Evolutionary conservation across 2,888 invertebrate species (phyloP).

Genomic region (Myopa testacea): DNA sequence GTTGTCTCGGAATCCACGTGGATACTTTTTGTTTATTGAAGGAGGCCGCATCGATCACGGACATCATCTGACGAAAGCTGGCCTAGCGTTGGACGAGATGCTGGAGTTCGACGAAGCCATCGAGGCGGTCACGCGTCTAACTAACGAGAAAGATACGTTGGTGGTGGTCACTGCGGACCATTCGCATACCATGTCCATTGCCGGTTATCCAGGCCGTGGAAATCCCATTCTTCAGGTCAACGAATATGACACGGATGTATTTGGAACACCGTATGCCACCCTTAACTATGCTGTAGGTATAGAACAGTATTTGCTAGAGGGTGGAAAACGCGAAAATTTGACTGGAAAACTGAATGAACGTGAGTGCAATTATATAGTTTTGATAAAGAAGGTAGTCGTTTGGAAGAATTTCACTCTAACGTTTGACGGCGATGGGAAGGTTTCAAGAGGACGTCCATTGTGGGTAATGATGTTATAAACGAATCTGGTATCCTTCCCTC

Average conservation of each 20-base stretch:
- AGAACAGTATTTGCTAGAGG: slow-evolving; percentile 53
- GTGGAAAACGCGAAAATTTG: slow-evolving; percentile 56
- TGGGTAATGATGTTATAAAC: too few species aligned
- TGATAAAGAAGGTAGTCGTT: background rate
- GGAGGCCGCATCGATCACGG: slow-evolving; percentile 81
- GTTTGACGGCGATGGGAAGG: too few species aligned
- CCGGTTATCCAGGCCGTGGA: slow-evolving; percentile 77
- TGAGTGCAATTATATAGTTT: slow-evolving; percentile 27
- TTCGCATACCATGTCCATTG: slow-evolving; percentile 79
- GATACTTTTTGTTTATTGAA: slow-evolving; percentile 73
- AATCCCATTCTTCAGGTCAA: slow-evolving; percentile 70
- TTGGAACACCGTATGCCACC: slow-evolving; percentile 72
- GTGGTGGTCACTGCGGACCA: slow-evolving; percentile 85
- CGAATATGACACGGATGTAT: slow-evolving; percentile 50
- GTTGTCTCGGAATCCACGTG: slow-evolving; percentile 71
- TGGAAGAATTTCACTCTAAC: background rate
- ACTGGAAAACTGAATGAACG: slow-evolving; percentile 43
- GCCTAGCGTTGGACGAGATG: slow-evolving; percentile 80
- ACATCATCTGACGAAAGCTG: slow-evolving; percentile 77
- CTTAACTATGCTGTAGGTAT: slow-evolving; percentile 83
- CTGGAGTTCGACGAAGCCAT: slow-evolving; percentile 81
- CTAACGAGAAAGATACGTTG: slow-evolving; percentile 78
- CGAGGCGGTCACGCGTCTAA: slow-evolving; percentile 72
- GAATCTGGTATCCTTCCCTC: too few species aligned
- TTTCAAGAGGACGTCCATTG: too few species aligned